These are phyloP conservation scores for Sciaenops ocellatus DNA, from an alignment of 2,797 vertebrate species.

Conservation along the genomic window DNA sequence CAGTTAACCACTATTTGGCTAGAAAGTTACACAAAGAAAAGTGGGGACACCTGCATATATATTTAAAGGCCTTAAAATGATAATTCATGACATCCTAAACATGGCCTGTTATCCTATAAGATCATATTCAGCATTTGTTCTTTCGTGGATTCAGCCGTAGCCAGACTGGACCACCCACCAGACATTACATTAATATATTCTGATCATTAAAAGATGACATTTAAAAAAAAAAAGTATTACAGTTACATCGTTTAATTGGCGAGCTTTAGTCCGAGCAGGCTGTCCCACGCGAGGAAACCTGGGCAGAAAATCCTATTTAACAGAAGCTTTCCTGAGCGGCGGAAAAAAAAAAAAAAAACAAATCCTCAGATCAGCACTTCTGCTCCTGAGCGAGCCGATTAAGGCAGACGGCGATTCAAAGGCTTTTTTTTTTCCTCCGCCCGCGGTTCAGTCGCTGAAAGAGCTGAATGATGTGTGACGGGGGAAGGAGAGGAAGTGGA, in stretches of 20 bases:
- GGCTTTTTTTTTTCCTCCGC: slow-evolving; percentile 20
- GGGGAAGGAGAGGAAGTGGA: neutral
- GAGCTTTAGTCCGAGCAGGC: slow-evolving; percentile 29
- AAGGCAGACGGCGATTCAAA: slow-evolving; percentile 57
- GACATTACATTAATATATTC: slow-evolving; percentile 1
- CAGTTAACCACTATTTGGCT: neutral
- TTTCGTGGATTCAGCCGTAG: neutral
- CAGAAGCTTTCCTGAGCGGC: slow-evolving; percentile 54
- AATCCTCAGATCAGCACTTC: slow-evolving; percentile 69
- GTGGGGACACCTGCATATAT: neutral
- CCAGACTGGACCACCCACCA: neutral
- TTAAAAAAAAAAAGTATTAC: neutral
- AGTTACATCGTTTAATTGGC: slow-evolving; percentile 42
- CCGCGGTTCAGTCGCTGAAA: slow-evolving; percentile 41
- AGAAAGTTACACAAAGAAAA: neutral
- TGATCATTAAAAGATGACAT: slow-evolving; percentile 29
- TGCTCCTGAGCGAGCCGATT: slow-evolving; percentile 62
- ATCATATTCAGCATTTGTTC: neutral
- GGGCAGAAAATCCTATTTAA: slow-evolving; percentile 66
- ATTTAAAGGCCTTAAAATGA: neutral
- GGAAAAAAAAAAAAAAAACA: slow-evolving; percentile 35
- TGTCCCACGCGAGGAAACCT: slow-evolving; percentile 44
- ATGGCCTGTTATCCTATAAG: slow-evolving; percentile 1
- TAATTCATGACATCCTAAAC: neutral
- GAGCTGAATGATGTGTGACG: slow-evolving; percentile 48